Conservation (phyloP, 2,113 vertebrate species). For the Petaurus breviceps region DNA sequence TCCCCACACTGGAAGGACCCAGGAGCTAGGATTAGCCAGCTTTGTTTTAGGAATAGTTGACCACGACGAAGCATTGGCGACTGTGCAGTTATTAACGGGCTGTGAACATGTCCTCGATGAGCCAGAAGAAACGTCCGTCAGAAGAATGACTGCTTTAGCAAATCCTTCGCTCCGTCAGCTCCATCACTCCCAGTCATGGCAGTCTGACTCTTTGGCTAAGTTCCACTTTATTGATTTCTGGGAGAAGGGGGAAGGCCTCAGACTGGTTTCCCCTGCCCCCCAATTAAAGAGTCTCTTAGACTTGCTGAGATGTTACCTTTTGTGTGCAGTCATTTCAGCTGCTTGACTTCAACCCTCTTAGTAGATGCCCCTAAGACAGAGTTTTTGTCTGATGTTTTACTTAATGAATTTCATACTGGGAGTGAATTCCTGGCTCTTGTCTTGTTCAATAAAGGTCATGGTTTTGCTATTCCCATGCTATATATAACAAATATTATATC, state of each 20-base stretch:
- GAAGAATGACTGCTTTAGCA: not conserved
- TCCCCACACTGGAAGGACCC: not conserved
- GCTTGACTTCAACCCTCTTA: not conserved
- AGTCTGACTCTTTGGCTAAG: conserved; percentile 32
- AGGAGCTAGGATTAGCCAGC: not conserved
- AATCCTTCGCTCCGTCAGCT: not conserved
- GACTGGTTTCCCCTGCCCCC: not conserved
- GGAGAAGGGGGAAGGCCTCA: conserved; percentile 2
- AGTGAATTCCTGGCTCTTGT: not conserved
- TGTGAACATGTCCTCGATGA: not conserved
- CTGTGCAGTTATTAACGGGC: not conserved
- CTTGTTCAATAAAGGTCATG: not conserved
- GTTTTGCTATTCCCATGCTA: not conserved
- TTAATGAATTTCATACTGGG: not conserved
- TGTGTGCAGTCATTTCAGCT: conserved; percentile 7
- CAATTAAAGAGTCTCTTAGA: not conserved
- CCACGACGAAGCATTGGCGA: not conserved
- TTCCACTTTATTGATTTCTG: conserved; percentile 47
- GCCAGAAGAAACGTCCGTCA: not conserved
- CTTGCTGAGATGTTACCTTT: not conserved
- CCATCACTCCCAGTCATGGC: conserved; percentile 1
- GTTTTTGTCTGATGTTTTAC: not conserved
- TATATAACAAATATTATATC: not conserved
- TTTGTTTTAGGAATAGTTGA: not conserved
- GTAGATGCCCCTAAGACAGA: not conserved